These are phyloP conservation scores for Melipona beecheii DNA, from an alignment of 2,888 invertebrate genomes.

Conservation along the genomic window DNA sequence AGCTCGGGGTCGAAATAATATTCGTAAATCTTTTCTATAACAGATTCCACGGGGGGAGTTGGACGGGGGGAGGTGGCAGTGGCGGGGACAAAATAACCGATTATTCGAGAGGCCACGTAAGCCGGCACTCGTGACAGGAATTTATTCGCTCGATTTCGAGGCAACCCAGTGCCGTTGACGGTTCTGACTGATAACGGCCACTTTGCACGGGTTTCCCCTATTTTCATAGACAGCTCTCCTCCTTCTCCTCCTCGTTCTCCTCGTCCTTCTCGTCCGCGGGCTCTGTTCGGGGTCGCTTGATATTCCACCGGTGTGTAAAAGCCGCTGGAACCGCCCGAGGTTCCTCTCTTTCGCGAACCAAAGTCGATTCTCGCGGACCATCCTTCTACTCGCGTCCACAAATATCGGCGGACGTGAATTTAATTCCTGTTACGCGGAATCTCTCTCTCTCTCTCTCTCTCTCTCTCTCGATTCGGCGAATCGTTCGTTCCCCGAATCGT, in stretches of 20 bases:
- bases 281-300: conserved; percentile 70
- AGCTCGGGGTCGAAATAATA: conserved; percentile 41
- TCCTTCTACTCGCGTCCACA: conserved; percentile 28
- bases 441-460: no score
- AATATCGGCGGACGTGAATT: conserved; percentile 54
- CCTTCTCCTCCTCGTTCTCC: not conserved
- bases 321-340: conserved; percentile 33
- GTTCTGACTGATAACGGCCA: conserved; percentile 73
- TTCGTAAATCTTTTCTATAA: conserved; percentile 58
- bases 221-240: conserved; percentile 69
- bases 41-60: conserved; percentile 24
- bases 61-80: not conserved
- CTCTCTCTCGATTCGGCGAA: not conserved
- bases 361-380: conserved; percentile 50
- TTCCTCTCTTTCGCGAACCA: conserved; percentile 12
- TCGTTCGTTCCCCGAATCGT: conserved; percentile 48
- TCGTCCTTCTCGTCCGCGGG: conserved; percentile 24
- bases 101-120: conserved; percentile 69
- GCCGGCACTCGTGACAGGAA: conserved; percentile 72
- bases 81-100: conserved; percentile 67
- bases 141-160: conserved; percentile 77
- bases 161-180: conserved; percentile 72
- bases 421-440: conserved; percentile 40
- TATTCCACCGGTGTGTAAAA: conserved; percentile 74
- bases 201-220: conserved; percentile 69